Evolutionary conservation across 2,113 vertebrate species (phyloP).

Genomic region (Neogale vison): DNA sequence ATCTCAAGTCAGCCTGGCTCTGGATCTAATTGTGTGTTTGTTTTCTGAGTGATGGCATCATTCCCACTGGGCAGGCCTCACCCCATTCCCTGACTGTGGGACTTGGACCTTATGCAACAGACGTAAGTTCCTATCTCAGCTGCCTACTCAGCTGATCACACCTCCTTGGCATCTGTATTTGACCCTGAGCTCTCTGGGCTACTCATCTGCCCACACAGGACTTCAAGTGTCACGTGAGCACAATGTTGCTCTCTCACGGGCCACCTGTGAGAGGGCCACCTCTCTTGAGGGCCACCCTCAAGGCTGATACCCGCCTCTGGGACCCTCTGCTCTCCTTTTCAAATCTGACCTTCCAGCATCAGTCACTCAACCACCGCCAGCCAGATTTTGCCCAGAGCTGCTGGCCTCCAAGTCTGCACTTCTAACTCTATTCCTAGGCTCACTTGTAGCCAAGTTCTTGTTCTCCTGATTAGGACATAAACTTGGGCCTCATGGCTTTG

Average conservation of each 20-base stretch:
- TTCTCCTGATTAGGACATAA: no score
- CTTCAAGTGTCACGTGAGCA: neutral
- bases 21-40: neutral
- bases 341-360: neutral
- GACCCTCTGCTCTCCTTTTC: neutral
- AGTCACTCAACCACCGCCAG: neutral
- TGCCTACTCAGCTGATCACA: neutral
- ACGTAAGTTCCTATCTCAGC: neutral
- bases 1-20: neutral
- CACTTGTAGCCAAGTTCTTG: neutral
- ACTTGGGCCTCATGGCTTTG: neutral
- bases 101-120: neutral
- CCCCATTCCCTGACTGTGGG: neutral
- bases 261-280: neutral
- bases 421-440: neutral
- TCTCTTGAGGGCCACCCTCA: neutral
- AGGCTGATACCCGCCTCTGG: neutral
- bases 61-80: neutral
- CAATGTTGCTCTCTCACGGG: neutral
- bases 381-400: neutral
- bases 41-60: neutral
- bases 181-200: neutral
- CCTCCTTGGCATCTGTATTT: neutral
- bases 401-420: neutral
- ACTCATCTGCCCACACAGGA: no score